A percentile compares a stretch with the other conserved stretches of the same genome.
These are phyloP conservation scores for Andrena bicolor DNA, from an alignment of 2,888 invertebrate species.

Conservation along the genomic window DNA sequence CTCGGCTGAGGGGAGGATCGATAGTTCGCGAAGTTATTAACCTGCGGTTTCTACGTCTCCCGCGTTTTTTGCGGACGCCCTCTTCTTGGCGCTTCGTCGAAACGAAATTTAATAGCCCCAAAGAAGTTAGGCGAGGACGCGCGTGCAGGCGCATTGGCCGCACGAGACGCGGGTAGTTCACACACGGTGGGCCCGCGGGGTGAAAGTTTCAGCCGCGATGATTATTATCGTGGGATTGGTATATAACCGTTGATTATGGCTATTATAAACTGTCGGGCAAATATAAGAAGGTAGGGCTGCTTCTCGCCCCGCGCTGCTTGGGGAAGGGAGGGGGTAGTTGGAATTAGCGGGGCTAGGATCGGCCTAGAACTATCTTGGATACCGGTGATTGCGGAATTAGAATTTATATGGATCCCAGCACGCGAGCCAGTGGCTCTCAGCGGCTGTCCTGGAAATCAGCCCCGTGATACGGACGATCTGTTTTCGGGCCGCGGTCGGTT, in stretches of 20 bases:
- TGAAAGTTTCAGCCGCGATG: constrained; percentile 74
- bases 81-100: constrained; percentile 10
- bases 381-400: constrained; percentile 84
- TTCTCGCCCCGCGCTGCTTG: constrained; percentile 17
- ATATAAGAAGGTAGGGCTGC: constrained; percentile 81
- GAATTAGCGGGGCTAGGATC: constrained; percentile 82
- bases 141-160: constrained; percentile 72
- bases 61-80: neutral
- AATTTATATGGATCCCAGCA: constrained; percentile 85
- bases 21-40: constrained; percentile 56
- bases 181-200: constrained; percentile 55
- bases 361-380: constrained; percentile 84
- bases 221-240: constrained; percentile 83
- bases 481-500: constrained; percentile 64
- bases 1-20: constrained; percentile 17
- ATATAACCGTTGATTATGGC: constrained; percentile 83
- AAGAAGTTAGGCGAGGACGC: constrained; percentile 62
- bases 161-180: constrained; percentile 68
- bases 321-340: constrained; percentile 67
- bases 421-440: constrained; percentile 83
- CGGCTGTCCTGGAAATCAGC: constrained; percentile 50
- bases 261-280: constrained; percentile 83
- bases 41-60: neutral
- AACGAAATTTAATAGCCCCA: constrained; percentile 71
- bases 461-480: constrained; percentile 66